Evolutionary conservation across 2,113 vertebrate species (phyloP), one percentile per base, ranked within the genome.

Genomic region (Sinosuthora webbiana): DNA sequence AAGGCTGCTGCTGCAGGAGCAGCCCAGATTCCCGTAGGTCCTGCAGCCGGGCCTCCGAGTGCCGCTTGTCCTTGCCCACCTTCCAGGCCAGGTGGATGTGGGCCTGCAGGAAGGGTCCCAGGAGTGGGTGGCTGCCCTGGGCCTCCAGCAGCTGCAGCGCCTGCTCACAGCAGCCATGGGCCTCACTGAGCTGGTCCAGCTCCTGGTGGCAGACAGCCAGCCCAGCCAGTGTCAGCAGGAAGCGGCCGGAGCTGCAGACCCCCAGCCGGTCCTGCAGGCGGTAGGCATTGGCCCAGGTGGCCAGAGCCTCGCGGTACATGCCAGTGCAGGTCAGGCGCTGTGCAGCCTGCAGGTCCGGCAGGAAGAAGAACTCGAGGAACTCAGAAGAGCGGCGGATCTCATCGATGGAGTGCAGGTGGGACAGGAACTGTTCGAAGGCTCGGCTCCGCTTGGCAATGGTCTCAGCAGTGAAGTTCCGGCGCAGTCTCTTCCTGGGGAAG

Each of bases 371-470:
- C 87, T 98, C 98, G 1, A 99, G 97, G 68, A 99, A 99, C 21
- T 97, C 98, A 0, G 95, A 97, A 44, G 98, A 98, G 31, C 89
- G 97, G 79, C 98, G 98, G 82, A 99, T 97, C 90, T 97, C 97
- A 0, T 98, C 73, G 17, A 99, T 97, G 20, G 98, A 98, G 90
- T 99, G 98, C 86, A 99, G 94, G 95, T 99, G 99, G 74, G 98
- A 97, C 90, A 99, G 96, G 95, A 99, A 99, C 97, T 99, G 99
- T 68, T 99, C 99, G 1, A 99, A 99, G 10, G 99, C 99, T 33
- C 99, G 98, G 97, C 99, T 99, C 37, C 99, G 98, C 94, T 99
- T 99, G 78, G 99, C 99, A 4, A 99, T 99, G 41, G 99, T 99
- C 97, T 99, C 98, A 0, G 99, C 98, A 0, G 98, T 98, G 83